Base-by-base conservation (phyloP, 2,113 vertebrate genomes). In the Myodes glareolus region DNA sequence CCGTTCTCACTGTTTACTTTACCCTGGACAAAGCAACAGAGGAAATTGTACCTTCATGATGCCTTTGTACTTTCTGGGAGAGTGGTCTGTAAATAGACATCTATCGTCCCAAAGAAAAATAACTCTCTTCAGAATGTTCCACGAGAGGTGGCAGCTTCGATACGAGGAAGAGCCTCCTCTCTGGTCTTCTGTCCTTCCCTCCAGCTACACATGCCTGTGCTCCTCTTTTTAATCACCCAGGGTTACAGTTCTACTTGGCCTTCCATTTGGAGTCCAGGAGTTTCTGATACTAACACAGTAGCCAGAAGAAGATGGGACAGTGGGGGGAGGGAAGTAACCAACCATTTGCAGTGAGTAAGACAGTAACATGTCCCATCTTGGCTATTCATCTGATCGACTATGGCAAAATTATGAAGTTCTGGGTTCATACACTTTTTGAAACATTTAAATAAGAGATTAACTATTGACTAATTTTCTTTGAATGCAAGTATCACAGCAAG, bases 41-140 rank as follows among this genome's bases (percentile, higher is more conserved):
- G 45, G 76, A 90, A 90, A 90, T 85, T 45, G 52, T 33, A 45
- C 39, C 47, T 39, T 93, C 61, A 2, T 11, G 55, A 77, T 7
- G n/a, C 33, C 27, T 92, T 80, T 94, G 90, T 94, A 52, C 68
- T 90, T 94, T 95, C 77, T 85, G 52, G 45, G n/a, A 92, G 70
- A 72, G 55, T 42, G 61, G 85, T 88, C 65, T 92, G 75, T 93
- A 92, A 92, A 91, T 45, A 88, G 63, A 72, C 14, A 52, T 76
- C 70, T 88, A 76, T 58, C 47, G 25, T 58, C 21, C 39, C 84
- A 36, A 89, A 81, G 58, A 55, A 68, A 82, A 78, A 27, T 67
- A 42, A n/a, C 36, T 61, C 80, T 92, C n/a, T 89, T 81, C 58
- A 88, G 29, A 68, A 70, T 85, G 65, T 85, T 36, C 3, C 36